Conservation (phyloP, 2,113 vertebrate species). For the Petroica traversi region DNA sequence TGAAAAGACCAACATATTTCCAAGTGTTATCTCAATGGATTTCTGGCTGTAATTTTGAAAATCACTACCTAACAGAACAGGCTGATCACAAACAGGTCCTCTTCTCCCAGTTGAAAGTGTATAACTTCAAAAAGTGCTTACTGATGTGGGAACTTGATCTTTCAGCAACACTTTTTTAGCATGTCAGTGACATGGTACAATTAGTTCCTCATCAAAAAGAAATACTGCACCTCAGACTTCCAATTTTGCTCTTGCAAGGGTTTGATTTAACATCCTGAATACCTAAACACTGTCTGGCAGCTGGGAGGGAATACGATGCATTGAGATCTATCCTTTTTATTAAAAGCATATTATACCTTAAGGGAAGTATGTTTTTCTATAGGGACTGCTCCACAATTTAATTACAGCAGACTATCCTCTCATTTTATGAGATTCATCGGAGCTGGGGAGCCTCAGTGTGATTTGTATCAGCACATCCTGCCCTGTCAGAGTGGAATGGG, state of each 20-base stretch:
- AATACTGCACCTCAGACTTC: not conserved
- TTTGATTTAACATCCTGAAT: conserved; percentile 44
- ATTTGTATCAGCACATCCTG: conserved; percentile 28
- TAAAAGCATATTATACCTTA: conserved; percentile 60
- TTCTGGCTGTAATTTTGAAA: not conserved
- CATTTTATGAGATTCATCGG: conserved; percentile 45
- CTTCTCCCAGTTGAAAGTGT: not conserved
- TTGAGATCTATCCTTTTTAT: conserved; percentile 48
- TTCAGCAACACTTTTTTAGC: not conserved
- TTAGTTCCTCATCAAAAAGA: conserved; percentile 50
- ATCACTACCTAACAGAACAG: not conserved
- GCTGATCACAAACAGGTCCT: not conserved
- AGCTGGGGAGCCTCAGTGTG: conserved; percentile 18
- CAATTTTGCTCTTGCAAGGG: conserved; percentile 12
- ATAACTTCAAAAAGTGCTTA: not conserved
- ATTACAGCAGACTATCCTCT: conserved; percentile 46
- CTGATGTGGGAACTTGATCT: conserved; percentile 1
- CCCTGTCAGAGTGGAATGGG: conserved; percentile 29
- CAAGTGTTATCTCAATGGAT: not conserved
- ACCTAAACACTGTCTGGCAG: not conserved
- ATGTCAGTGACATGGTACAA: not conserved
- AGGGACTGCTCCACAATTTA: conserved; percentile 41
- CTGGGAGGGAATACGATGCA: not conserved
- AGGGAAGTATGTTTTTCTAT: conserved; percentile 19
- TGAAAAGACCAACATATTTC: not conserved